Evolutionary conservation across 2,797 vertebrate genomes (phyloP), one percentile per base, ranked within the genome.

Genomic region (Girardinus metallicus): DNA sequence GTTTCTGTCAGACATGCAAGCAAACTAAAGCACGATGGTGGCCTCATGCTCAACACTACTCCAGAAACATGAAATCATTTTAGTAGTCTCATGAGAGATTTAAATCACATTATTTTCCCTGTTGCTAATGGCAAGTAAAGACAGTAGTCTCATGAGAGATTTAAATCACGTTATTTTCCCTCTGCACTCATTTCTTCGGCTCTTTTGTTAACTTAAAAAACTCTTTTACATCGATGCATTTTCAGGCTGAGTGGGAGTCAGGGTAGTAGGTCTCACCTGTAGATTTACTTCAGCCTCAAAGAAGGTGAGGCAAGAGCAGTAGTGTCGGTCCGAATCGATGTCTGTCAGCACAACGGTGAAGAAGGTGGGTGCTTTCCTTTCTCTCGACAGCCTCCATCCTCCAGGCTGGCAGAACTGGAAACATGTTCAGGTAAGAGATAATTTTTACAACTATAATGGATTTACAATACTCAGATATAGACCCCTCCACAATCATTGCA

Each of bases 261-360:
- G 13, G 16, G 36, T 49, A n/a, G 44, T 29, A 44, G 57, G 53
- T 78, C 90, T 93, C 94, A 99, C 98, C 97, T 99, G 98, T 62
- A 99, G 95, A 90, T 99, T 98, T 87, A 99, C 97, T 89, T 99
- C 98, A 1, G 98, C 98, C 89, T 99, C 99, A 16, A 96, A 97
- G 94, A 99, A 99, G 55, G 98, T 99, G 73, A 99, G 95, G 90
- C 98, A 99, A 60, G 97, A 98, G 89, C 99, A 99, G 95, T 98
- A 99, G 95, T 99, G 98, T 73, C 99, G 93, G 94, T 99, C 97
- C 10, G 98, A 99, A 84, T 99, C 98, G 12, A 99, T 99, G 86
- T 99, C 99, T 9, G 99, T 99, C 94, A 99, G 91, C 92, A 99
- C 98, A 80, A 98, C 97, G 16, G 99, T 97, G 84, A 99, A 99